These are phyloP conservation scores for Pyrrhura leucotis DNA, from an alignment of 2,797 vertebrate species.

Conservation along the genomic window DNA sequence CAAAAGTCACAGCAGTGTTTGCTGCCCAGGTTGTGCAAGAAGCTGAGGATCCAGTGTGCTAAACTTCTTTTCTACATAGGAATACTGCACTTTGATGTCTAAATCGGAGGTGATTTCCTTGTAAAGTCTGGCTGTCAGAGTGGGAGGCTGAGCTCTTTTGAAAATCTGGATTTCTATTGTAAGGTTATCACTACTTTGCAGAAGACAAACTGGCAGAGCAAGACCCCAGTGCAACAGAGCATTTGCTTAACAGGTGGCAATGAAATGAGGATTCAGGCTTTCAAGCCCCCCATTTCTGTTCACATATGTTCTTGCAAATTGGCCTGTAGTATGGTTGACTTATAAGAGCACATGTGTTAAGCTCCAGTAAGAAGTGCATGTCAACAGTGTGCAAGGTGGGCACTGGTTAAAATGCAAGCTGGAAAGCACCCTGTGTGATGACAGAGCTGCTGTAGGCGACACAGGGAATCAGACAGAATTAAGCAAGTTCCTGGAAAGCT, in stretches of 20 bases:
- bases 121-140: constrained; percentile 31
- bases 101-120: background rate
- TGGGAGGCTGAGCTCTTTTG: constrained; percentile 17
- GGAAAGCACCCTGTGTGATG: background rate
- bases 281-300: background rate
- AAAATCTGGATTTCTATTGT: background rate
- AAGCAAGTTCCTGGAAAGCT: constrained; percentile 14
- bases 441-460: background rate
- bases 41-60: background rate
- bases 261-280: background rate
- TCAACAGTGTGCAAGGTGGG: background rate
- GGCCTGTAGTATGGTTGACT: background rate
- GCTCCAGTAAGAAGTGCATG: background rate
- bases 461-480: background rate
- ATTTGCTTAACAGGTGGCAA: background rate
- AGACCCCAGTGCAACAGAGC: background rate
- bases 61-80: background rate
- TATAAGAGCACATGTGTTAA: background rate
- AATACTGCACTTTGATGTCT: background rate
- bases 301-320: rapidly evolving
- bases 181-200: background rate
- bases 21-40: background rate
- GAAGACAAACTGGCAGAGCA: background rate
- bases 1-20: background rate
- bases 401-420: background rate